phyloP scores from a whole-genome alignment of 2,113 vertebrate genomes.

The Ageneiosus marmoratus region DNA sequence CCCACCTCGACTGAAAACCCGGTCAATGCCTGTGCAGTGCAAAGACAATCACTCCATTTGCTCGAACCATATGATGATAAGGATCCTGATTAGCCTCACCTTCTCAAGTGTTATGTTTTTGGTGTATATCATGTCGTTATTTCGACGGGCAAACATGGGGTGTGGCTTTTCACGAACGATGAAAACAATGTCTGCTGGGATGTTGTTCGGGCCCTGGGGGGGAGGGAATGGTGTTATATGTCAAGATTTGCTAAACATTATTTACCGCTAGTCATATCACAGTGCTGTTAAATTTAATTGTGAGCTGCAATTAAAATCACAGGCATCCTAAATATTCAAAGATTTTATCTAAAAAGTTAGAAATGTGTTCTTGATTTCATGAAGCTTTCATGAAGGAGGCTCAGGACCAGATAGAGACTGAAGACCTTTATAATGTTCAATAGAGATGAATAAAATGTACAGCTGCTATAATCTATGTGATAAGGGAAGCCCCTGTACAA shows the following conservation, averaged over 20 bases:
- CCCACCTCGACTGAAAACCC: slow-evolving; percentile 83
- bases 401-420: no score
- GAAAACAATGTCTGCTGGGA: slow-evolving; percentile 91
- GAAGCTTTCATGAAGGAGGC: no score
- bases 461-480: not conserved
- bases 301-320: no score
- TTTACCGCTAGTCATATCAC: not conserved
- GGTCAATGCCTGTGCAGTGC: slow-evolving; percentile 78
- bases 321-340: no score
- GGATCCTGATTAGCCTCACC: slow-evolving; percentile 69
- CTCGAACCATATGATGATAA: not conserved
- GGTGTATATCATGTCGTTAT: slow-evolving; percentile 77
- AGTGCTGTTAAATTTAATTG: not conserved
- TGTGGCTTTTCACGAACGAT: slow-evolving; percentile 86
- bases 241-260: not conserved
- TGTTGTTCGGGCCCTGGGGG: slow-evolving; percentile 84
- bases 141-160: slow-evolving; percentile 73
- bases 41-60: not conserved
- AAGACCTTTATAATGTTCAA: not conserved
- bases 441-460: no score
- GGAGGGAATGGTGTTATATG: not conserved
- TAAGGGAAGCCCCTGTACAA: not conserved
- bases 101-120: slow-evolving; percentile 77
- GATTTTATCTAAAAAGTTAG: no score
- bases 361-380: no score